A percentile compares a stretch with the other conserved stretches of the same genome.
Evolutionary conservation across 1,140 invertebrate species (phyloP).

Genomic region (Leptopilina boulardi): DNA sequence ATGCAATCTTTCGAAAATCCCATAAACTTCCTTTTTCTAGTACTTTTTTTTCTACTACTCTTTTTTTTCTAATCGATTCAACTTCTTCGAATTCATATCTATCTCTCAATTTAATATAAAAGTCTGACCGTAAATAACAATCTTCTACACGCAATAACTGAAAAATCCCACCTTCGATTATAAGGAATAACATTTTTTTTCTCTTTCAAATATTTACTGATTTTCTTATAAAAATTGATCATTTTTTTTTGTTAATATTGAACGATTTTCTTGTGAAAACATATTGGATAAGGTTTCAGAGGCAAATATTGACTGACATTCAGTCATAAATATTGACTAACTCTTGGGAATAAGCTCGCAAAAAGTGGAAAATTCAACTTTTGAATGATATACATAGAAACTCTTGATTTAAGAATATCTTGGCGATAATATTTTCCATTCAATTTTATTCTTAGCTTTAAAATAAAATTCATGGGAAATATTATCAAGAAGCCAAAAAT

Average conservation of each 20-base stretch:
- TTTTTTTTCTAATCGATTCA: conserved; percentile 10
- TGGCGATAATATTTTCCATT: too few relatives aligned
- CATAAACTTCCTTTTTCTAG: conserved; percentile 15
- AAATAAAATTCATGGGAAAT: too few relatives aligned
- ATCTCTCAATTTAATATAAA: not conserved
- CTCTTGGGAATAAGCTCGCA: not conserved
- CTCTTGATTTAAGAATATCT: too few relatives aligned
- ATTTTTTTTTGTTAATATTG: too few relatives aligned
- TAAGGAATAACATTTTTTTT: not conserved
- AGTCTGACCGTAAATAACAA: not conserved
- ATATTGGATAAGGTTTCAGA: too few relatives aligned
- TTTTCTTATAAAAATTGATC: too few relatives aligned
- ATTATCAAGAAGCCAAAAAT: too few relatives aligned
- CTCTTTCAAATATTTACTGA: too few relatives aligned
- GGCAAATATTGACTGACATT: not conserved
- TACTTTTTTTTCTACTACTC: not conserved
- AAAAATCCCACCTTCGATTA: not conserved
- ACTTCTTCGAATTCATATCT: not conserved
- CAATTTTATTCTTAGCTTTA: too few relatives aligned
- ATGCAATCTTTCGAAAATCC: conserved; percentile 30
- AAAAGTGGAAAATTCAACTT: too few relatives aligned
- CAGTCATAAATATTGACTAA: not conserved
- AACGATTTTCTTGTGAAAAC: too few relatives aligned
- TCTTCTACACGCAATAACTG: not conserved
- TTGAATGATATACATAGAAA: too few relatives aligned